Evolutionary conservation across 1,140 invertebrate genomes (phyloP).

Genomic region (Chironomus striatipennis): DNA sequence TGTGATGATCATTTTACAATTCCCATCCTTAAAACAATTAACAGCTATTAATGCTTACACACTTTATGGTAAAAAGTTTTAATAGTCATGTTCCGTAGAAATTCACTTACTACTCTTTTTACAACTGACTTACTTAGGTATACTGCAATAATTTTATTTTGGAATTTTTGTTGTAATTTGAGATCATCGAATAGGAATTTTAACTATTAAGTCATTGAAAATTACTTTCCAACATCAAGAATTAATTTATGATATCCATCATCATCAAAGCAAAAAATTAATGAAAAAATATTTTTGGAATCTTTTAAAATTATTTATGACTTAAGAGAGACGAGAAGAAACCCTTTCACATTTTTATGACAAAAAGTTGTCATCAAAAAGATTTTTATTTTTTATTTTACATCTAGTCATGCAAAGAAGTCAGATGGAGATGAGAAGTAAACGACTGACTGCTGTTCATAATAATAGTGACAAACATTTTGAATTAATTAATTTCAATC

Average conservation of each 20-base stretch:
- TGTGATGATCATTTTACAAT: not conserved
- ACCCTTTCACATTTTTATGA: too few relatives aligned
- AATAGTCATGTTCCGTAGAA: not conserved
- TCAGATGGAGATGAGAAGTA: too few relatives aligned
- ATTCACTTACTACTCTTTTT: not conserved
- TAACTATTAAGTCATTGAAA: not conserved
- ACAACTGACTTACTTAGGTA: not conserved
- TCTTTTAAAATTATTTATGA: too few relatives aligned
- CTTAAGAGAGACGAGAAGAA: too few relatives aligned
- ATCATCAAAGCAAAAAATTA: constrained; percentile 13
- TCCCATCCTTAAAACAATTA: constrained; percentile 1
- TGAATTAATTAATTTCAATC: too few relatives aligned
- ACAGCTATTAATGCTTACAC: constrained; percentile 6
- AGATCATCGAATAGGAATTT: not conserved
- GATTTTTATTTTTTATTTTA: too few relatives aligned
- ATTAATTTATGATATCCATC: not conserved
- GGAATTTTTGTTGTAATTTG: not conserved
- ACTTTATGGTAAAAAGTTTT: not conserved
- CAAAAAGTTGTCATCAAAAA: too few relatives aligned
- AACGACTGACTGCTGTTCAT: too few relatives aligned
- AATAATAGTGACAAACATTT: too few relatives aligned
- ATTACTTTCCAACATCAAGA: not conserved
- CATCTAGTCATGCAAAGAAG: too few relatives aligned
- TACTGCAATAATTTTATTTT: not conserved
- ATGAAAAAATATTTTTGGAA: too few relatives aligned